Base-by-base conservation (phyloP, 2,113 vertebrate genomes). In the Cervus canadensis region DNA sequence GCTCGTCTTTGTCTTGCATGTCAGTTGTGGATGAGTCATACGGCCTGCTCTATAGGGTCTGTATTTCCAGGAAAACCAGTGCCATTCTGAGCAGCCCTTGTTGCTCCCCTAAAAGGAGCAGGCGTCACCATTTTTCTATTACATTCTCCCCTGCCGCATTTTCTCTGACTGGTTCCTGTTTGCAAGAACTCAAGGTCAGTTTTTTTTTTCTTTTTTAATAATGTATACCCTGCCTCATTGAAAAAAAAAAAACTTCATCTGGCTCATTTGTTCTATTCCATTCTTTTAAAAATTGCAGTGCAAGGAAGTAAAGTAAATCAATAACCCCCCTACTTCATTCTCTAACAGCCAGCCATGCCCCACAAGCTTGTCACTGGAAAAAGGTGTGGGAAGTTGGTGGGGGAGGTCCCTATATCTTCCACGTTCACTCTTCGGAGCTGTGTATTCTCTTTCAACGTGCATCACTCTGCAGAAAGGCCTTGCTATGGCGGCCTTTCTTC, bases 321-420 rank as follows among this genome's bases (percentile, higher is more conserved):
- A 19, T 14, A 33, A 0, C 17, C 21, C 14, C 33, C 43, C 48
- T 2, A 12, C 17, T n/a, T 26, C 59, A 25, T 0, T 16, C 23
- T 62, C 26, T 85, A 40, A 15, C 57, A 28, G 74, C 16, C 5
- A 17, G 48, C 26, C 17, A 26, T 8, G 4, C 11, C 36, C 23
- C 7, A 13, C 33, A 19, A 16, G 54, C 40, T 14, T 14, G 12
- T 57, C 59, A 21, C n/a, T 30, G 45, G 30, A 16, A 76, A 87
- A 28, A 3, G 45, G n/a, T 7, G n/a, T 2, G 17, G 17, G 9
- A 82, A 54, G 50, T n/a, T 23, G 56, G 16, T 36, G 4, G 13
- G 36, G 26, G 26, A 14, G 33, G 15, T 54, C 48, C 36, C 30
- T 15, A 28, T 10, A 12, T 23, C n/a, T n/a, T 12, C 21, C 17